These are phyloP conservation scores for Cervus canadensis DNA, from an alignment of 2,113 vertebrate genomes.

Conservation along the genomic window DNA sequence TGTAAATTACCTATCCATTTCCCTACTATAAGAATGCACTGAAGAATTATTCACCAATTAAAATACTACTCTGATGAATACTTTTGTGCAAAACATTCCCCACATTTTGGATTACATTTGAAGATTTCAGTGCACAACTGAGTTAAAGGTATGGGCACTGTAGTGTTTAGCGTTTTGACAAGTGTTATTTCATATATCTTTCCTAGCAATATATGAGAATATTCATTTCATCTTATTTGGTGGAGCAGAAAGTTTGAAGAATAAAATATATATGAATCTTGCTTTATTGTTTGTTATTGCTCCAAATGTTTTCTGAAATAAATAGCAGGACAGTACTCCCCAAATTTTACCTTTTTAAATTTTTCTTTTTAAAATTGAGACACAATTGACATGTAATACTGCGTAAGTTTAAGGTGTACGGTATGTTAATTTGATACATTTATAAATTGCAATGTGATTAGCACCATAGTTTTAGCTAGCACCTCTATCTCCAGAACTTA, in stretches of 20 bases:
- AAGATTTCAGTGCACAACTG: background rate
- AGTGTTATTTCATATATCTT: background rate
- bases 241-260: background rate
- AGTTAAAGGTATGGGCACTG: background rate
- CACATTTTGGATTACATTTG: background rate
- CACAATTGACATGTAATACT: background rate
- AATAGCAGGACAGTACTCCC: background rate
- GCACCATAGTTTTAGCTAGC: background rate
- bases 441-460: background rate
- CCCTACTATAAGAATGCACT: background rate
- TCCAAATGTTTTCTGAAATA: conserved; percentile 4
- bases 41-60: background rate
- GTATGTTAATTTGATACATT: background rate
- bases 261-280: background rate
- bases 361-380: background rate
- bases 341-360: background rate
- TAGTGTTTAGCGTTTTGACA: background rate
- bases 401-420: background rate
- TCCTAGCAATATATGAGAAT: background rate
- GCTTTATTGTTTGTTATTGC: background rate
- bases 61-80: background rate
- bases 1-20: background rate
- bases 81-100: background rate
- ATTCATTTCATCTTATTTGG: background rate
- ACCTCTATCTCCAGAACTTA: background rate